phyloP scores from a whole-genome alignment of 2,888 invertebrate genomes.

The Tromatobia lineatoria region DNA sequence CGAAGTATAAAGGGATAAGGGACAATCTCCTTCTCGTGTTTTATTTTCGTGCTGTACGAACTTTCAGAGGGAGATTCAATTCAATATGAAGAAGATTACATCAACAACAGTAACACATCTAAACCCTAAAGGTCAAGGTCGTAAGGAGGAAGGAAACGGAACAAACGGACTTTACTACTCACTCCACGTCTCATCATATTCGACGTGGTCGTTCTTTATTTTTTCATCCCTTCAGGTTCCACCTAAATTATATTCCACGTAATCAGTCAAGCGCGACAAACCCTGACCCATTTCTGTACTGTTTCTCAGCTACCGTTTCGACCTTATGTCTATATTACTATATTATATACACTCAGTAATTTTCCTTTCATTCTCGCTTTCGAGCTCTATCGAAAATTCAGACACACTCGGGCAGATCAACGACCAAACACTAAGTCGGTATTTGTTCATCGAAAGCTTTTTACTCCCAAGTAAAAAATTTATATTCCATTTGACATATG shows the following conservation, averaged over 20 bases:
- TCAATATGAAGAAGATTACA: neutral
- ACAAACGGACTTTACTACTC: neutral
- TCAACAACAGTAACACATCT: neutral
- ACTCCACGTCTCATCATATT: neutral
- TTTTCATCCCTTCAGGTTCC: neutral
- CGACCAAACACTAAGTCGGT: neutral
- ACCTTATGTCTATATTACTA: neutral
- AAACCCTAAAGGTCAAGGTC: constrained; percentile 18
- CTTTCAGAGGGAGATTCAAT: neutral
- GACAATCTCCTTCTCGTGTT: neutral
- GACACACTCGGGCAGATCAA: neutral
- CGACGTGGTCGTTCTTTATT: neutral
- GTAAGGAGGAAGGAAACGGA: neutral
- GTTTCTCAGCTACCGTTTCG: constrained; percentile 6
- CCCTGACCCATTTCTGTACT: constrained; percentile 36
- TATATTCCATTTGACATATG: no score
- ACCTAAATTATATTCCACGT: constrained; percentile 1
- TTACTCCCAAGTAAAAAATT: neutral
- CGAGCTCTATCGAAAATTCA: neutral
- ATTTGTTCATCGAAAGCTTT: neutral
- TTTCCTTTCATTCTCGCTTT: neutral
- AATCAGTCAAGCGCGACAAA: constrained; percentile 39
- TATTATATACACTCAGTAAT: neutral
- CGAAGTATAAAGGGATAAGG: neutral
- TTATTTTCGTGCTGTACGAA: neutral